phyloP scores from a whole-genome alignment of 2,113 vertebrate genomes.

The Maccullochella peelii region DNA sequence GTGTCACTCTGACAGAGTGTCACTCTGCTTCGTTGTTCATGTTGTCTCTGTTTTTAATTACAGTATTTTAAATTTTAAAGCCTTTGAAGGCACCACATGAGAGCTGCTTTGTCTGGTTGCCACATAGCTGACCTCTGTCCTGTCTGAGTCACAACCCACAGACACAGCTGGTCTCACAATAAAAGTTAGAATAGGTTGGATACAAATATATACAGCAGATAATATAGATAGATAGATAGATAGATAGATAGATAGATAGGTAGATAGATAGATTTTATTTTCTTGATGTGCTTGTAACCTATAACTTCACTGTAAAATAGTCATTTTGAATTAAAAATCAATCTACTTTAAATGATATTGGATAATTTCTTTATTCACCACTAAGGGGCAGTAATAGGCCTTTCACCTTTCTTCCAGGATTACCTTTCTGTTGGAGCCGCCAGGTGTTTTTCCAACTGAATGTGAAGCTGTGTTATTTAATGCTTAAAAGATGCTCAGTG shows the following conservation, averaged over 20 bases:
- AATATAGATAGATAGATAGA: background rate
- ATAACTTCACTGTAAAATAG: background rate
- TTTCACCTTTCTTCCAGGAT: constrained; percentile 6
- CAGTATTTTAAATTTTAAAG: background rate
- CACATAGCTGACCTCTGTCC: constrained; percentile 10
- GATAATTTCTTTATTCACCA: background rate
- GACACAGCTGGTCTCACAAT: background rate
- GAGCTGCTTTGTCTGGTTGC: background rate
- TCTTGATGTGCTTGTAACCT: too few relatives aligned
- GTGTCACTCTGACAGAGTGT: too few relatives aligned
- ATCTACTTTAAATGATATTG: background rate
- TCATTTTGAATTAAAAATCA: background rate
- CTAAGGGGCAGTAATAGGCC: constrained; percentile 42
- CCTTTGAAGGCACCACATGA: constrained; percentile 23
- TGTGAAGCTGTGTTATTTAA: background rate
- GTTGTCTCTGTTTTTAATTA: accelerated
- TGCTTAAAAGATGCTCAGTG: background rate
- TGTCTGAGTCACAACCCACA: background rate
- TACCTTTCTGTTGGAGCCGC: background rate
- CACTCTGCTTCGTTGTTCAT: background rate
- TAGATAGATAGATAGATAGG: background rate
- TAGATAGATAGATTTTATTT: too few relatives aligned
- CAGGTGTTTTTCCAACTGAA: constrained; percentile 8
- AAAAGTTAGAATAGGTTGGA: background rate
- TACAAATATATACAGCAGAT: background rate